These are phyloP conservation scores for Argya squamiceps DNA, from an alignment of 2,797 vertebrate genomes.

Conservation along the genomic window DNA sequence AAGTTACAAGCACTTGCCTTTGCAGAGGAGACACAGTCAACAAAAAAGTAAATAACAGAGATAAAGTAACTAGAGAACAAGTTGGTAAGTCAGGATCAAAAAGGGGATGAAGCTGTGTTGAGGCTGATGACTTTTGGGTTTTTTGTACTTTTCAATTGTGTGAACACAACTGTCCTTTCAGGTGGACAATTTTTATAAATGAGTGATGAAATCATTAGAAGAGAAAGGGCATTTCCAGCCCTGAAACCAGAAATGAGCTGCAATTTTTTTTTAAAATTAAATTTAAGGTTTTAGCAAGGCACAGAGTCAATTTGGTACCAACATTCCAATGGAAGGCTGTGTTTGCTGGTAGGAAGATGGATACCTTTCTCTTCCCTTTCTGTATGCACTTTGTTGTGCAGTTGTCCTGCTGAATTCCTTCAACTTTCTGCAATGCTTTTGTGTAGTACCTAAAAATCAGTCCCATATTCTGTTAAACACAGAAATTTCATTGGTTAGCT, in stretches of 20 bases:
- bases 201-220: neutral
- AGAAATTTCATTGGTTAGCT: neutral
- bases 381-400: neutral
- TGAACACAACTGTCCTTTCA: neutral
- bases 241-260: neutral
- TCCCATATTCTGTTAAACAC: neutral
- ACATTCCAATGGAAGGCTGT: neutral
- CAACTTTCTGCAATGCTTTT: neutral
- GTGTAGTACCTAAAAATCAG: neutral
- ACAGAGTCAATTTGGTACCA: neutral
- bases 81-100: neutral
- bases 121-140: neutral
- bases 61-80: neutral
- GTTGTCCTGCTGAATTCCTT: neutral
- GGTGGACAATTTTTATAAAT: neutral
- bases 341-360: neutral
- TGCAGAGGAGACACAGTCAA: neutral
- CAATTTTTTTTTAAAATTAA: neutral
- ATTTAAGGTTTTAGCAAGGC: neutral
- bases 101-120: neutral
- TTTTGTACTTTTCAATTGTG: neutral
- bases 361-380: neutral
- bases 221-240: neutral
- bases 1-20: neutral
- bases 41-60: neutral